Conservation (phyloP, 1,140 invertebrate species). For the Anastatus disparis region DNA sequence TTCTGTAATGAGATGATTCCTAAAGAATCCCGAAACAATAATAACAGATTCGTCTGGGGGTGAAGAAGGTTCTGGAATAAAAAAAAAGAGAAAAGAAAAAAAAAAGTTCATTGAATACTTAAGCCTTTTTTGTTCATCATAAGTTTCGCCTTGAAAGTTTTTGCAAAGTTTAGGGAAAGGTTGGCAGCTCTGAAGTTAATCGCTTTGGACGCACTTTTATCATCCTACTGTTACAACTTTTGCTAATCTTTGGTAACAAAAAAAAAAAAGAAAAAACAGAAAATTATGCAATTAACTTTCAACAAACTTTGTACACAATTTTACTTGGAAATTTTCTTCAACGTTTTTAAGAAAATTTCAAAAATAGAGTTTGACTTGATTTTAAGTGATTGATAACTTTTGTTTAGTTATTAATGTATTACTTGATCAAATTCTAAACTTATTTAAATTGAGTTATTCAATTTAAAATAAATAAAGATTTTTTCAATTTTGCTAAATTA, state of each 20-base stretch:
- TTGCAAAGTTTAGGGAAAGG: background rate
- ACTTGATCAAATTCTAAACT: too few relatives aligned
- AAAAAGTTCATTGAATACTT: slow-evolving; percentile 10
- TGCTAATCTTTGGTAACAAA: background rate
- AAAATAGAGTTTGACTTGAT: background rate
- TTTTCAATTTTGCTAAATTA: too few relatives aligned
- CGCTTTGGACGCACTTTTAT: background rate
- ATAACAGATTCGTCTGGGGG: background rate
- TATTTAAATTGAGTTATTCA: too few relatives aligned
- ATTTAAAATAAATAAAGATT: too few relatives aligned
- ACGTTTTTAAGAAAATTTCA: background rate
- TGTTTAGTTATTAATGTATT: too few relatives aligned
- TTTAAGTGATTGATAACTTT: slow-evolving; percentile 3
- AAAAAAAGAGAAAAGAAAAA: too few relatives aligned
- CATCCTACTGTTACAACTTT: background rate
- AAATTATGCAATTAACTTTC: background rate
- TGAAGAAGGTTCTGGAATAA: too few relatives aligned
- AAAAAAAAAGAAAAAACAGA: background rate
- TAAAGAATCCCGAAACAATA: slow-evolving; percentile 13
- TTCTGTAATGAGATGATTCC: background rate
- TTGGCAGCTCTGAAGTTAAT: background rate
- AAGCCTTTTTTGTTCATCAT: background rate
- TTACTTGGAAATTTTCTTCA: background rate
- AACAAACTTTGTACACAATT: background rate
- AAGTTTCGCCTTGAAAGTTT: background rate